Conservation (phyloP, 2,797 vertebrate species). For the Zalophus californianus region DNA sequence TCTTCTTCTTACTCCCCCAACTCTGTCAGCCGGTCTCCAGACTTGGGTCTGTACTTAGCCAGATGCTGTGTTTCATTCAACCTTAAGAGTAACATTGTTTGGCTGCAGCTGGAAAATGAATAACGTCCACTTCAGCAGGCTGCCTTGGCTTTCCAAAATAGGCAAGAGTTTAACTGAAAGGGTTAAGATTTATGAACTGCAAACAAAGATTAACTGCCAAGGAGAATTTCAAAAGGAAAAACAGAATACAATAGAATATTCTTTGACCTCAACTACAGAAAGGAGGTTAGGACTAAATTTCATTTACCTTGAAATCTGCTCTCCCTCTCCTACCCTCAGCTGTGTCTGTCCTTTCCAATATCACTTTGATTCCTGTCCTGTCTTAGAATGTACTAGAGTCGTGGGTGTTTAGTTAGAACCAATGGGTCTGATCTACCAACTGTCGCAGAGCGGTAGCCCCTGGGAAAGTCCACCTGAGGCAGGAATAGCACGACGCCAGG, state of each 20-base stretch:
- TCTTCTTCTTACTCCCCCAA: not conserved
- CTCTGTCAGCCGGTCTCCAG: not conserved
- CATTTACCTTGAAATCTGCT: not conserved
- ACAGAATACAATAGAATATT: not conserved
- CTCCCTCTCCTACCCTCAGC: not conserved
- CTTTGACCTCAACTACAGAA: not conserved
- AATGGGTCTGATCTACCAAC: not conserved
- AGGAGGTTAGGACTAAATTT: not conserved
- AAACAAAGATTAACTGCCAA: not conserved
- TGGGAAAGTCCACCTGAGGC: not conserved
- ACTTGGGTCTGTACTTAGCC: not conserved
- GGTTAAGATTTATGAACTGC: not conserved
- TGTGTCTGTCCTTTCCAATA: not conserved
- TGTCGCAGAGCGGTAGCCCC: not conserved
- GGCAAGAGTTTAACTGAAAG: not conserved
- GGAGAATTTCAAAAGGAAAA: not conserved
- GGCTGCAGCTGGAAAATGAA: not conserved
- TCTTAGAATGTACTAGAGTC: not conserved
- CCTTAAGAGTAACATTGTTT: not conserved
- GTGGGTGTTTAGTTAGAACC: not conserved
- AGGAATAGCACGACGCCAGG: not conserved
- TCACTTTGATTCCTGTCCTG: not conserved
- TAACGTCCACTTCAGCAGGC: not conserved
- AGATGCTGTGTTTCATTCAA: not conserved
- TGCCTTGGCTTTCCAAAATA: not conserved